Evolutionary conservation across 2,797 vertebrate genomes (phyloP), one percentile per base, ranked within the genome.

Genomic region (Chromobotia macracanthus): DNA sequence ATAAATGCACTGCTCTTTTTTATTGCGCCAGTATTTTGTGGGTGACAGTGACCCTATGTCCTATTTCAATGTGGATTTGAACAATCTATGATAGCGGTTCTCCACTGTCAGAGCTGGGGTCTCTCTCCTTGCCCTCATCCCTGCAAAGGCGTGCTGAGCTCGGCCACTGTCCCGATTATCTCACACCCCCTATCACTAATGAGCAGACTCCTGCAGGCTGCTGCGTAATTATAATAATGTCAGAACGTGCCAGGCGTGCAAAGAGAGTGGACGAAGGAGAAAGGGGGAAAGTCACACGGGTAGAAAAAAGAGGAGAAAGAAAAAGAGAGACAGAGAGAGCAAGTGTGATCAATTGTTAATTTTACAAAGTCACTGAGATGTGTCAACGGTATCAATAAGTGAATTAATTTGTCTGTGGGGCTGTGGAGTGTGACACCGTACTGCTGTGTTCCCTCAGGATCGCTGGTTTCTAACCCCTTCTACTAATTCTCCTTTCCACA

Each of bases 341-440:
- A 77, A 68, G 82, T 64, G 91, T 94, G 94, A 97, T 97, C 96
- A 95, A 96, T 95, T 95, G 95, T 94, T 96, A 95, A 96, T 97
- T 96, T 94, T 93, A 94, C 91, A 94, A 94, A 96, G 94, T 94
- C 93, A 94, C 88, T 91, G 92, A 93, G 93, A 94, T 89, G 89
- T 95, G 94, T 92, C 93, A 93, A 92, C 88, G 86, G 94, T 95
- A 92, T 95, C 95, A 95, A 95, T 93, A 93, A 93, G 90, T 93
- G 92, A 95, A 96, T 95, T 93, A 93, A 92, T 93, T 94, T 92
- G 92, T 92, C 89, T 93, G 89, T 92, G 90, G 77, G 63, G 89
- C 91, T 92, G 87, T 85, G 77, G 92, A 91, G 93, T 89, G 89
- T 91, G 91, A 92, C 90, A 91, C 87, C 90, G 81, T 85, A 86